Evolutionary conservation across 2,797 vertebrate genomes (phyloP).

Genomic region (Hoplostethus atlanticus): DNA sequence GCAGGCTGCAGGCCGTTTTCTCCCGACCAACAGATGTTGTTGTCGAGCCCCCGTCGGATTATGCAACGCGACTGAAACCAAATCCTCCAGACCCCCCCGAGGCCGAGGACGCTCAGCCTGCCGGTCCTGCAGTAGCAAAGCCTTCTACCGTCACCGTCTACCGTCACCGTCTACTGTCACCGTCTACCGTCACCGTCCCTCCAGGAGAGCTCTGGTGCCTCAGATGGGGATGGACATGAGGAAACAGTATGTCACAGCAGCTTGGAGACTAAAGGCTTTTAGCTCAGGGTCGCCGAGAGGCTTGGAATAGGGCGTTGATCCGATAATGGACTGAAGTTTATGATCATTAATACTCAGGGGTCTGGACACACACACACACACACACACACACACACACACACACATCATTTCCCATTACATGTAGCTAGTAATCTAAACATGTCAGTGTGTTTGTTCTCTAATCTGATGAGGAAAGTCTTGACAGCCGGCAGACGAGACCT

Average conservation of each 20-base stretch:
- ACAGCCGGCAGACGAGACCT: slow-evolving; percentile 23
- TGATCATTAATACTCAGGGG: slow-evolving; percentile 75
- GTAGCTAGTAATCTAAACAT: neutral
- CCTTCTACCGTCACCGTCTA: too few species aligned
- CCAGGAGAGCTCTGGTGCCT: too few species aligned
- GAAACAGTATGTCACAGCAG: slow-evolving; percentile 22
- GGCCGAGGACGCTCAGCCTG: too few species aligned
- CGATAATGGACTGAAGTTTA: slow-evolving; percentile 79
- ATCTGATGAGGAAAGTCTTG: slow-evolving; percentile 19
- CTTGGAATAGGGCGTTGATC: slow-evolving; percentile 78
- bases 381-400: neutral
- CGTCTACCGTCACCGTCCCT: too few species aligned
- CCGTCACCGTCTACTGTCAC: too few species aligned
- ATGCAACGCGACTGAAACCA: slow-evolving; percentile 55
- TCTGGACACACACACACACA: slow-evolving; percentile 47
- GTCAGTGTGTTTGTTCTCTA: too few species aligned
- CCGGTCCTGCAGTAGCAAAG: too few species aligned
- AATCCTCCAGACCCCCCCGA: slow-evolving; percentile 49
- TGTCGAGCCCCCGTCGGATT: slow-evolving; percentile 56
- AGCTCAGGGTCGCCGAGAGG: slow-evolving; percentile 47
- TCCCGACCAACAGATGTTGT: slow-evolving; percentile 66
- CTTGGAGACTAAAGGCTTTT: slow-evolving; percentile 37
- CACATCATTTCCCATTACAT: slow-evolving; percentile 10
- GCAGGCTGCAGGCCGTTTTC: slow-evolving; percentile 39
- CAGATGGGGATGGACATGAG: too few species aligned